Base-by-base conservation (phyloP, 2,888 invertebrate genomes). In the Chrysina gloriosa region DNA sequence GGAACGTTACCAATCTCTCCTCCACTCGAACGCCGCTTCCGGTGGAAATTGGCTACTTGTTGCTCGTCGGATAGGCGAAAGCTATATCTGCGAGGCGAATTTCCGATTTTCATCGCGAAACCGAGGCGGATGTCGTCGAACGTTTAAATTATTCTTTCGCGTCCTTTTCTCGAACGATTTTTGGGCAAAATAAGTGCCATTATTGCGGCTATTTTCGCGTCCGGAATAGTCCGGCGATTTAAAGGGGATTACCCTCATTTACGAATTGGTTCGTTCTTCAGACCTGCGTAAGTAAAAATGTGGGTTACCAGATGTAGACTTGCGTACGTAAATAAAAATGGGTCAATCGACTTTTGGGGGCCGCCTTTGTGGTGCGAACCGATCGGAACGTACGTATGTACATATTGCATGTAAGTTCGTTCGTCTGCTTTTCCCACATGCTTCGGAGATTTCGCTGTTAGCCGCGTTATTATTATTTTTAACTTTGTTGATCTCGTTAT, bases 11-110 rank as follows among this genome's bases (percentile, higher is more conserved):
- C 21, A 23, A 47, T 47, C 47, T 34, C n/a, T 45, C n/a, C 47
- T 21, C 39, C 39, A 39, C 39, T 58, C 23, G 39, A 58, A 58
- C 58, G 58, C 25, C 58, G 58, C 14, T 56, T 36, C 3, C 39
- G 25, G 36, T 72, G 70, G 74, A 74, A 75, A 77, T 77, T 76
- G 76, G 76, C 77, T 76, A 77, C 77, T 77, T 77, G 77, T 77
- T 77, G 77, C 77, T 73, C 71, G 52, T 19, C 23, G 39, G 52
- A 48, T 48, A 31, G 52, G 52, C 52, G 31, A 39, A 58, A 39
- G 58, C 58, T 25, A 27, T 39, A 23, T 36, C 4, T 25, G 23
- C 23, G 34, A 23, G 45, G 25, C 16, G 52, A 19, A 56, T 42
- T 56, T 45, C 65, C 56, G 52, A 58, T 58, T 58, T 58, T 39